These are phyloP conservation scores for Bothrops alternatus DNA, from an alignment of 2,797 vertebrate species.

Conservation along the genomic window DNA sequence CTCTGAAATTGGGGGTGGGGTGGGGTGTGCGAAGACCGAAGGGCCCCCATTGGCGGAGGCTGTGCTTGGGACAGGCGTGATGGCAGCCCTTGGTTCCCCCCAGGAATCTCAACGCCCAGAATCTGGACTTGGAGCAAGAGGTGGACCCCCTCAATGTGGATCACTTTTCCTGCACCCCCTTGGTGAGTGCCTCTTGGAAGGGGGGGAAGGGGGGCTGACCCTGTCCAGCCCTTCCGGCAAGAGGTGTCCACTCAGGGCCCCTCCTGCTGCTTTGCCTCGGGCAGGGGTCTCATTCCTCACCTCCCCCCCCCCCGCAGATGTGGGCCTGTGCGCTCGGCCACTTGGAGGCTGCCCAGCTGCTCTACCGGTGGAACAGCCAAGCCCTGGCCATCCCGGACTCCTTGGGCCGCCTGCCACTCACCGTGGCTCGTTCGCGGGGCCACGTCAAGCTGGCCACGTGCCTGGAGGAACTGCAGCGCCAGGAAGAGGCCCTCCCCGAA, in stretches of 20 bases:
- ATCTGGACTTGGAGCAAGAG: slow-evolving; percentile 85
- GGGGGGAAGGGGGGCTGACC: neutral
- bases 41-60: neutral
- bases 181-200: slow-evolving; percentile 69
- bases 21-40: neutral
- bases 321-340: slow-evolving; percentile 92
- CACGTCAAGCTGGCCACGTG: slow-evolving; percentile 80
- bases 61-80: neutral
- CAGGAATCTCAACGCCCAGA: slow-evolving; percentile 77
- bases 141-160: slow-evolving; percentile 89
- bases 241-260: neutral
- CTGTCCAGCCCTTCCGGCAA: neutral
- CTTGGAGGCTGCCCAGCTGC: slow-evolving; percentile 79
- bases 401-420: slow-evolving; percentile 84
- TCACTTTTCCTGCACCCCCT: slow-evolving; percentile 89
- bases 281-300: no score
- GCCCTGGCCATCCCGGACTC: slow-evolving; percentile 86
- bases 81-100: neutral
- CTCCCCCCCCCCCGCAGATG: slow-evolving; percentile 71
- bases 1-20: neutral
- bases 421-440: slow-evolving; percentile 84
- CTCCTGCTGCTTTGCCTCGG: neutral
- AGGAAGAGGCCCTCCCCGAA: slow-evolving; percentile 40
- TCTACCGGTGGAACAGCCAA: slow-evolving; percentile 80
- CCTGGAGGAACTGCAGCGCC: slow-evolving; percentile 81